phyloP scores from a whole-genome alignment of 2,888 invertebrate species.

The Acleris sparsana region DNA sequence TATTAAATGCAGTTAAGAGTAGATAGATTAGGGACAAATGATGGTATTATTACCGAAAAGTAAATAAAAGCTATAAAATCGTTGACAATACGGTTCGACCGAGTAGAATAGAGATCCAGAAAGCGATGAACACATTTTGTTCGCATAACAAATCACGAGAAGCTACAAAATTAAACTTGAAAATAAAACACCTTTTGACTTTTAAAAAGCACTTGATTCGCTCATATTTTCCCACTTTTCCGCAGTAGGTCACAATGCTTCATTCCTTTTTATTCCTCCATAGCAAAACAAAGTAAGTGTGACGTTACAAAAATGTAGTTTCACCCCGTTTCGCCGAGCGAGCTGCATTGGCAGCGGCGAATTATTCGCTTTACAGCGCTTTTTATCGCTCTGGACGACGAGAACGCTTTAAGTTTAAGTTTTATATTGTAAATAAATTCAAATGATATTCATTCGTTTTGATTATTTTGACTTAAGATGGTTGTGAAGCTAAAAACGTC shows the following conservation, averaged over 20 bases:
- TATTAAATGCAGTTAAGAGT: too few relatives aligned
- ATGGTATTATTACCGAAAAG: too few relatives aligned
- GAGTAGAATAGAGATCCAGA: too few relatives aligned
- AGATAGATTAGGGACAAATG: too few relatives aligned
- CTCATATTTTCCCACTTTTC: conserved; percentile 1
- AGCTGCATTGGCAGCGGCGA: background rate
- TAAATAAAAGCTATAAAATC: too few relatives aligned
- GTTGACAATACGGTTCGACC: too few relatives aligned
- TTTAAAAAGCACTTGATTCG: background rate
- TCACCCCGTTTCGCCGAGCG: conserved; percentile 2
- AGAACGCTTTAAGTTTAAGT: too few relatives aligned
- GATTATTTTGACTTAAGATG: too few relatives aligned
- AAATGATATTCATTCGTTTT: background rate
- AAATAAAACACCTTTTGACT: background rate
- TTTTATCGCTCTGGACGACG: background rate
- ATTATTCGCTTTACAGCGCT: conserved; percentile 3
- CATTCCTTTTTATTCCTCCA: conserved; percentile 12
- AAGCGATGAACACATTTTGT: too few relatives aligned
- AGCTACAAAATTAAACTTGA: too few relatives aligned
- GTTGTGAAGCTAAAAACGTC: too few relatives aligned
- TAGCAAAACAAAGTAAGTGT: conserved; percentile 11
- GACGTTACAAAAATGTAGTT: conserved; percentile 10
- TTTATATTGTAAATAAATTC: background rate
- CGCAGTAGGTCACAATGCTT: conserved; percentile 1
- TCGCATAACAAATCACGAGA: too few relatives aligned